Evolutionary conservation across 2,113 vertebrate species (phyloP).

Genomic region (Eleginops maclovinus): DNA sequence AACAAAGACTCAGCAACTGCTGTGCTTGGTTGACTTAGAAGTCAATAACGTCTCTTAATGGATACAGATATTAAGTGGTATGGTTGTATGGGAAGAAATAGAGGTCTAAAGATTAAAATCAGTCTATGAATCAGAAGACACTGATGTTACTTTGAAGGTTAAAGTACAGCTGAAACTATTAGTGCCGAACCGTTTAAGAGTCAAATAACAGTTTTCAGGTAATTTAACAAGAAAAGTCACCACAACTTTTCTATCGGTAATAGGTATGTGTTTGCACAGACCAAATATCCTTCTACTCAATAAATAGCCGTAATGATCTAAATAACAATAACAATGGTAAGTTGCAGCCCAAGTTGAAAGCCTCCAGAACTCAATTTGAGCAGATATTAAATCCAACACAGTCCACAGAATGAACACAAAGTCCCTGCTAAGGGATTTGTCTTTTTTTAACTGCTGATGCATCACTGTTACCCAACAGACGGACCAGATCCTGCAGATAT

Average conservation of each 20-base stretch:
- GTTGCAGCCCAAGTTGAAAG: neutral
- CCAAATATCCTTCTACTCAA: neutral
- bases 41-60: conserved; percentile 39
- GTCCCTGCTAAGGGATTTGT: neutral
- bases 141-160: no score
- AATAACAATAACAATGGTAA: neutral
- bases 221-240: no score
- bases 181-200: no score
- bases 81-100: neutral
- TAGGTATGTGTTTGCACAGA: no score
- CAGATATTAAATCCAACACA: neutral
- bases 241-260: no score
- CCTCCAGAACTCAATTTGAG: neutral
- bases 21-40: conserved; percentile 23
- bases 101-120: neutral
- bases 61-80: conserved; percentile 26
- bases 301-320: neutral
- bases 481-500: conserved; percentile 6
- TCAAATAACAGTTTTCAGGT: no score
- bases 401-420: neutral
- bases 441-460: neutral
- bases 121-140: neutral
- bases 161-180: no score
- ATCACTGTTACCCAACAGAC: conserved; percentile 22
- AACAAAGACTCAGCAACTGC: conserved; percentile 49